Conservation (phyloP, 2,888 invertebrate species). For the Panzeria rudis region DNA sequence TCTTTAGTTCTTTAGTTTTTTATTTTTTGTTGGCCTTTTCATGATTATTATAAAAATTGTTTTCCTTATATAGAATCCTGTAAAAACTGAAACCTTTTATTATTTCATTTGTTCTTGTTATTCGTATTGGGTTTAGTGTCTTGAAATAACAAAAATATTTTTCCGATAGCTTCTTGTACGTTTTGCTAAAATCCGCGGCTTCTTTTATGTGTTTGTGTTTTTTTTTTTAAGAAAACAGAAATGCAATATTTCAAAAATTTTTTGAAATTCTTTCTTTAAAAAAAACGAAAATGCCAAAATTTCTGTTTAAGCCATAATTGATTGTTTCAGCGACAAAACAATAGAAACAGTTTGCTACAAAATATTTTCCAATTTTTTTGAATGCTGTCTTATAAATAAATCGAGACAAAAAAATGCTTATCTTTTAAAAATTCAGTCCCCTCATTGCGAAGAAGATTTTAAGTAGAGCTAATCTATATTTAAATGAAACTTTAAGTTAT, state of each 20-base stretch:
- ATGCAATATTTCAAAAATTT: constrained; percentile 32
- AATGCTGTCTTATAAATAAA: background rate
- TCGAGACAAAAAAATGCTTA: background rate
- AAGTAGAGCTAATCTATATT: background rate
- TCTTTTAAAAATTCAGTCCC: background rate
- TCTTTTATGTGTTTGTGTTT: constrained; percentile 23
- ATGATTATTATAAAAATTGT: constrained; percentile 68
- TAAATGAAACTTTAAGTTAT: background rate
- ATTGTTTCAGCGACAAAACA: background rate
- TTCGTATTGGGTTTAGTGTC: background rate
- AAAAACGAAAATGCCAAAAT: constrained; percentile 42
- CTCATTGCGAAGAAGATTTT: background rate
- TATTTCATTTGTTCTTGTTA: background rate
- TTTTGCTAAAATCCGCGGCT: constrained; percentile 44
- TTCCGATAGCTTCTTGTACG: constrained; percentile 2
- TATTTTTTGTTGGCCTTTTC: constrained; percentile 41
- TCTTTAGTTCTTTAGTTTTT: background rate
- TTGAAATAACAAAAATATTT: constrained; percentile 42
- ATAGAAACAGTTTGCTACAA: background rate
- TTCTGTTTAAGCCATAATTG: constrained; percentile 40
- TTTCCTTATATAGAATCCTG: constrained; percentile 69
- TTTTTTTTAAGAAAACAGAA: constrained; percentile 18
- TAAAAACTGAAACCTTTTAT: constrained; percentile 56
- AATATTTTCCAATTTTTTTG: background rate
- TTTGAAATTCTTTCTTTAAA: constrained; percentile 47